Percentiles rank a stretch among this genome's conserved stretches.
Conservation (phyloP, 2,113 vertebrate genomes). For the Coracopsis vasa region DNA sequence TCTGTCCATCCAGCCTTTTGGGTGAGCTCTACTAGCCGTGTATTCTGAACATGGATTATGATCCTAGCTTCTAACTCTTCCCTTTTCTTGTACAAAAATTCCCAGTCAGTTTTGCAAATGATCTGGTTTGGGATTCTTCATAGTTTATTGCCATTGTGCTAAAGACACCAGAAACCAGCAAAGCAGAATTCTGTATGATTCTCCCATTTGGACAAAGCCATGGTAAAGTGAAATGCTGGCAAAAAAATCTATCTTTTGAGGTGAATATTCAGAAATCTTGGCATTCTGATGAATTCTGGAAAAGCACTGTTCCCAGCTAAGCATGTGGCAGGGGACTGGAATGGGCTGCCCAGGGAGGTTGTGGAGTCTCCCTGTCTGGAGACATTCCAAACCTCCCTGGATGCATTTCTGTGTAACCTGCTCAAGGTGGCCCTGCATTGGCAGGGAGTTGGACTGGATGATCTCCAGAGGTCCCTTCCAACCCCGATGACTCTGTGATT, state of each 20-base stretch:
- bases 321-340: neutral
- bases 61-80: neutral
- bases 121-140: neutral
- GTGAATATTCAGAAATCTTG: neutral
- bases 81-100: neutral
- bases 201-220: neutral
- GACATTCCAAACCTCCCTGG: neutral
- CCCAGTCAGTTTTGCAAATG: neutral
- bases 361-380: neutral
- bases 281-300: neutral
- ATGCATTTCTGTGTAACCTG: neutral
- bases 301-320: neutral
- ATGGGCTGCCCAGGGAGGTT: neutral
- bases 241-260: neutral
- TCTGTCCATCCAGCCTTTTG: neutral
- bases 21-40: neutral
- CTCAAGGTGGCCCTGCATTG: neutral
- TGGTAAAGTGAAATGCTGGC: neutral
- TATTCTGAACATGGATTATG: neutral
- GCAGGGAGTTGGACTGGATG: neutral
- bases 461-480: neutral
- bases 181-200: neutral
- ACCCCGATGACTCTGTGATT: neutral
- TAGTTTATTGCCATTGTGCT: neutral
- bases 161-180: neutral